Evolutionary conservation across 2,888 invertebrate species (phyloP).

Genomic region (Aleiodes alternator): DNA sequence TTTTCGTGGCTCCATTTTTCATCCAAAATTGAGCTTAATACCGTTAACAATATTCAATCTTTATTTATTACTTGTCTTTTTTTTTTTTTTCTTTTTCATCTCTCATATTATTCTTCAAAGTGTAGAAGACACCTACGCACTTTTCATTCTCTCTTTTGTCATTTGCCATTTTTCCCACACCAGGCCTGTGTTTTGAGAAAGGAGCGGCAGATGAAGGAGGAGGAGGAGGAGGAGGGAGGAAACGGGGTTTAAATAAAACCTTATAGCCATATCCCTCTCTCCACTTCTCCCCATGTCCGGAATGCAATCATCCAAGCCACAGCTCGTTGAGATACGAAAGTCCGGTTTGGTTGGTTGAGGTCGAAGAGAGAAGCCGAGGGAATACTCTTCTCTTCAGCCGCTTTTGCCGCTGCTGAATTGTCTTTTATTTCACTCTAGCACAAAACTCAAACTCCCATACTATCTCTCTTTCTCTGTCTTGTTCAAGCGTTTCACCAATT

Average conservation of each 20-base stretch:
- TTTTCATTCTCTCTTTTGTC: slow-evolving; percentile 29
- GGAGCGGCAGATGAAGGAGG: too few relatives aligned
- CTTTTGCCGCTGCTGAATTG: slow-evolving; percentile 22
- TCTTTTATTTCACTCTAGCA: slow-evolving; percentile 30
- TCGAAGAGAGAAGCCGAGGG: slow-evolving; percentile 52
- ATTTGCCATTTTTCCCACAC: slow-evolving; percentile 33
- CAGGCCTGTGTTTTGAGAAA: slow-evolving; percentile 4
- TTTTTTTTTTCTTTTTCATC: slow-evolving; percentile 4
- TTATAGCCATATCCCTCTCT: slow-evolving; percentile 43
- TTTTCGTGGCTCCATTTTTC: background rate
- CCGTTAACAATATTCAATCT: slow-evolving; percentile 8
- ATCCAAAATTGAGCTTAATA: background rate
- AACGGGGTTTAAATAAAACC: slow-evolving; percentile 54
- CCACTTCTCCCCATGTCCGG: slow-evolving; percentile 56
- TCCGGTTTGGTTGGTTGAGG: slow-evolving; percentile 59
- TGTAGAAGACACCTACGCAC: slow-evolving; percentile 21
- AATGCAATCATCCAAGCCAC: slow-evolving; percentile 59
- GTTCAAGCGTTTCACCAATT: slow-evolving; percentile 41
- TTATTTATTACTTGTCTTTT: background rate
- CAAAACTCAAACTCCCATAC: slow-evolving; percentile 7
- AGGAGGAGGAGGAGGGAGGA: too few relatives aligned
- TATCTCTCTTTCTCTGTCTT: slow-evolving; percentile 10
- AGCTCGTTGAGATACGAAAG: slow-evolving; percentile 59
- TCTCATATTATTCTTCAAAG: too few relatives aligned
- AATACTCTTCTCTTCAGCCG: slow-evolving; percentile 34